These are phyloP conservation scores for Columba guinea DNA, from an alignment of 2,797 vertebrate species.

Conservation along the genomic window DNA sequence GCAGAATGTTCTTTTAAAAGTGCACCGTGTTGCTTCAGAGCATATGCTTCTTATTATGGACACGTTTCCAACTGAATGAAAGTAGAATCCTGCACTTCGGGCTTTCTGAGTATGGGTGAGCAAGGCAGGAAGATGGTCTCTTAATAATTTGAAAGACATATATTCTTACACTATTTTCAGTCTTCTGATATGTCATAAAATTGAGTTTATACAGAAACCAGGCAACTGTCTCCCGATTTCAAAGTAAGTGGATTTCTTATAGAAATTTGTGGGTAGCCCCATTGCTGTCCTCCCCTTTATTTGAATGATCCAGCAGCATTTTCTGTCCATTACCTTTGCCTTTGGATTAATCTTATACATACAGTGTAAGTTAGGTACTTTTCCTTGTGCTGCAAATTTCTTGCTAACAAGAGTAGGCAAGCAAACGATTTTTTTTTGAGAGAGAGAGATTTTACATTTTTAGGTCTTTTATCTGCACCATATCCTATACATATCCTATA, in stretches of 20 bases:
- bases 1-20: conserved; percentile 39
- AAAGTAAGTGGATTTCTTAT: neutral
- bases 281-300: neutral
- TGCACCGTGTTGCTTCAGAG: conserved; percentile 30
- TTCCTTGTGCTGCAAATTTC: neutral
- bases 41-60: conserved; percentile 75
- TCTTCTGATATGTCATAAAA: conserved; percentile 76
- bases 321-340: neutral
- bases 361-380: neutral
- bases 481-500: neutral
- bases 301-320: neutral
- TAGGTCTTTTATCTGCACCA: neutral
- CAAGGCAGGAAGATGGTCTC: neutral
- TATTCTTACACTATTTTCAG: neutral
- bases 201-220: neutral
- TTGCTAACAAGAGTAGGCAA: neutral
- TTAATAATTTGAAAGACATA: neutral
- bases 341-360: neutral
- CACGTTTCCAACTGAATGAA: conserved; percentile 44
- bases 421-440: neutral
- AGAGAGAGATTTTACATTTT: neutral
- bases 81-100: neutral
- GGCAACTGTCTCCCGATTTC: neutral
- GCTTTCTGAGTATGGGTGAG: neutral
- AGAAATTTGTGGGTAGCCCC: neutral